A percentile compares a stretch with the other conserved stretches of the same genome.
Conservation (phyloP, 2,797 vertebrate genomes). For the Epinephelus malabaricus region DNA sequence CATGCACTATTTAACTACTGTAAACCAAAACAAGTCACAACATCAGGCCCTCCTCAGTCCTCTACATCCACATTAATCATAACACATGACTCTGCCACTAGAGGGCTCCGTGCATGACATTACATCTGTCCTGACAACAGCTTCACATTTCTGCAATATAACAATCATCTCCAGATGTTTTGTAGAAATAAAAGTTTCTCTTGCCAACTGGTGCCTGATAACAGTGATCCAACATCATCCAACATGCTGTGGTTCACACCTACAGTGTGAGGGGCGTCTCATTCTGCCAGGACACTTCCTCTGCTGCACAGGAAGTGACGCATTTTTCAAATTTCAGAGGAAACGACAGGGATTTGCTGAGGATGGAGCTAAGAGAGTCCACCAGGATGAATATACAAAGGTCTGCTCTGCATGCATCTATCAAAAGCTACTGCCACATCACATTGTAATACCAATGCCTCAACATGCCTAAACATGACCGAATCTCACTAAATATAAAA, state of each 20-base stretch:
- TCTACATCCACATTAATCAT: not conserved
- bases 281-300: constrained; percentile 22
- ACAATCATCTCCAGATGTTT: not conserved
- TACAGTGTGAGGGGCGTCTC: not conserved
- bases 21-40: not conserved
- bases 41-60: not conserved
- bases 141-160: not conserved
- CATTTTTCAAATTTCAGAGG: constrained; percentile 4
- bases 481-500: not conserved
- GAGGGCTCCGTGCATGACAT: constrained; percentile 39
- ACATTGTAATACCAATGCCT: not conserved
- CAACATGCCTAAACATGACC: not conserved
- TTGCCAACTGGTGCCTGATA: not conserved
- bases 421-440: not conserved
- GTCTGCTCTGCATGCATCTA: too few species aligned
- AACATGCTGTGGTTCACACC: not conserved
- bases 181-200: not conserved
- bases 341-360: constrained; percentile 22
- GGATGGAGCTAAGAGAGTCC: not conserved
- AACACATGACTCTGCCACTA: constrained; percentile 37
- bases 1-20: not conserved
- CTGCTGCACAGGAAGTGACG: constrained; percentile 25
- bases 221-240: not conserved
- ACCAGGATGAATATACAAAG: not conserved
- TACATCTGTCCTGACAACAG: constrained; percentile 2